Evolutionary conservation across 2,797 vertebrate species (phyloP).

Genomic region (Falco rusticolus): DNA sequence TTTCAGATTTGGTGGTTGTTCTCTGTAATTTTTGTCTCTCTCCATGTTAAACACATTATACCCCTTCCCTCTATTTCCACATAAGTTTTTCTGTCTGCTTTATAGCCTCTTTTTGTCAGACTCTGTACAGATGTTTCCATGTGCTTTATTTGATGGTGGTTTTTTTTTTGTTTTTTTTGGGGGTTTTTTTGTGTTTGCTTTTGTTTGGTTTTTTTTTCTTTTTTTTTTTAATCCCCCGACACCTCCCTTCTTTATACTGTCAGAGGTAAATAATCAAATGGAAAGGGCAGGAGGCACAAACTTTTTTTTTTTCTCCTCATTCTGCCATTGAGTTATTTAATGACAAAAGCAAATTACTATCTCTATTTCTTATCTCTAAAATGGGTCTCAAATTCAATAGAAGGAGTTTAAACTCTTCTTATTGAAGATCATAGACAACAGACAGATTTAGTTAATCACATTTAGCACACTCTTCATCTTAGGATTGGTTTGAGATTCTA

Average conservation of each 20-base stretch:
- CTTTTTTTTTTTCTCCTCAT: background rate
- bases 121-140: background rate
- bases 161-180: no score
- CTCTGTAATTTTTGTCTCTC: constrained; percentile 45
- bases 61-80: background rate
- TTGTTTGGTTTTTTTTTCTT: no score
- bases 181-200: background rate
- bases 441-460: background rate
- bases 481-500: background rate
- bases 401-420: constrained; percentile 26
- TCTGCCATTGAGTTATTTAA: background rate
- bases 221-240: no score
- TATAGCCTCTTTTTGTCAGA: background rate
- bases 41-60: constrained; percentile 25
- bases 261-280: constrained; percentile 3
- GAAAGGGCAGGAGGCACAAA: background rate
- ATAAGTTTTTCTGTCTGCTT: background rate
- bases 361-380: constrained; percentile 35
- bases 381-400: constrained; percentile 21
- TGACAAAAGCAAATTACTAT: constrained; percentile 31
- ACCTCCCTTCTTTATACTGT: background rate
- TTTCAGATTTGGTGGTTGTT: constrained; percentile 42
- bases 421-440: constrained; percentile 12
- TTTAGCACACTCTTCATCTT: background rate
- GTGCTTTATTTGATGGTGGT: background rate